Base-by-base conservation (phyloP, 2,888 invertebrate species). In the Strigamia maritima region DNA sequence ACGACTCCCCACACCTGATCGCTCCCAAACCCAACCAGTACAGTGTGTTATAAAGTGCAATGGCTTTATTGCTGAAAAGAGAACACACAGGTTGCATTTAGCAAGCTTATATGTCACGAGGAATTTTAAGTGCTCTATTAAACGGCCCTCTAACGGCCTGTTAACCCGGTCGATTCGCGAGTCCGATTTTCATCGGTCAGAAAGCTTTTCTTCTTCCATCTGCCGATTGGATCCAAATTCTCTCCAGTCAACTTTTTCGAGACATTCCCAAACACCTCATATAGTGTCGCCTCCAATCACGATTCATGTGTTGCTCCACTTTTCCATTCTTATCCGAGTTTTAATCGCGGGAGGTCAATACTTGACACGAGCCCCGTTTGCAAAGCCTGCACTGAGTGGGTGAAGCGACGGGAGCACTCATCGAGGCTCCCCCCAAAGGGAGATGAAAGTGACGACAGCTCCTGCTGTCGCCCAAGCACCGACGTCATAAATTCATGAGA, bases 331-430 rank as follows among this genome's bases (percentile, higher is more conserved):
- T 54, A 54, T 54, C 54, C 16, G 54, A 1, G 54, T 54, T 54
- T 54, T 54, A 54, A 54, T 54, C 54, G 19, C 54, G 54, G 54
- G 54, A 54, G 54, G 54, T 54, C 54, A 54, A 54, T 54, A 54
- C 54, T 54, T 54, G 54, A 54, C 54, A 54, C n/a, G 19, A 54
- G n/a, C 54, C 54, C 54, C 54, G 22, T n/a, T n/a, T n/a, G 54
- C 54, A 54, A 54, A 54, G 54, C 54, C 54, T 54, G 54, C 54
- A 54, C n/a, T n/a, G 54, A 54, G 54, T 54, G 54, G 54, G 54
- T 54, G 54, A 54, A 54, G 22, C 54, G n/a, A 19, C 54, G 54
- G 35, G 54, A 54, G 54, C 54, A 54, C 54, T 54, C 54, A 19
- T 54, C 54, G 54, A n/a, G 54, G 54, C 22, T 10, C 35, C 35